These are phyloP conservation scores for Pomatostomus ruficeps DNA, from an alignment of 2,113 vertebrate genomes.

Conservation along the genomic window DNA sequence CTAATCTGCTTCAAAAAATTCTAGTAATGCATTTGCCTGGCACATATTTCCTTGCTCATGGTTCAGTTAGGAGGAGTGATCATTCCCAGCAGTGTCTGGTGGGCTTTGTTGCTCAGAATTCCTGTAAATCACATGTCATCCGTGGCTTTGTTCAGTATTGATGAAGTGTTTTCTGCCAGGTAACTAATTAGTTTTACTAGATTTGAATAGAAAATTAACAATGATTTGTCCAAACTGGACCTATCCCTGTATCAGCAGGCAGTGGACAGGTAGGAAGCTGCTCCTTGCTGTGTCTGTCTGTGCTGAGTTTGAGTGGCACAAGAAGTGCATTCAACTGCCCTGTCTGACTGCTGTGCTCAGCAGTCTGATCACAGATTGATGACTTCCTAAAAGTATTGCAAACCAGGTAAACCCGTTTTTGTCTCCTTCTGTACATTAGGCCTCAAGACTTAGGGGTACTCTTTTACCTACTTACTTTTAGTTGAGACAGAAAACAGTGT, in stretches of 20 bases:
- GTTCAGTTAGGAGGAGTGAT: neutral
- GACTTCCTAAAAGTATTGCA: neutral
- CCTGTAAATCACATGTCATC: neutral
- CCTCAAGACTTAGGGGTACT: neutral
- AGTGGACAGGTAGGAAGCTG: neutral
- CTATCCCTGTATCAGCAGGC: neutral
- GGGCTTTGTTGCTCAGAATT: neutral
- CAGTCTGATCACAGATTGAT: neutral
- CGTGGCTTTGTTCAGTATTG: neutral
- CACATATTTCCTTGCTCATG: accelerated
- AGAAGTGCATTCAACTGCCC: neutral
- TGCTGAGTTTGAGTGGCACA: neutral
- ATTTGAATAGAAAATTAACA: neutral
- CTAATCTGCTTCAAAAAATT: neutral
- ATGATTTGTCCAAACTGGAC: neutral
- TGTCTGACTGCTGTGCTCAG: neutral
- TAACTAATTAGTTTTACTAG: neutral
- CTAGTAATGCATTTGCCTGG: neutral
- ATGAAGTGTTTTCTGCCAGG: neutral
- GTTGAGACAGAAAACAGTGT: neutral
- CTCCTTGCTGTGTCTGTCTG: neutral
- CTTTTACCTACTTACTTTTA: neutral
- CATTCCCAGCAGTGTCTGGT: neutral
- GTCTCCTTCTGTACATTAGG: neutral
- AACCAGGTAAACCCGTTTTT: neutral